Evolutionary conservation across 2,113 vertebrate genomes (phyloP), one percentile per base, ranked within the genome.

Genomic region (Carassius carassius): DNA sequence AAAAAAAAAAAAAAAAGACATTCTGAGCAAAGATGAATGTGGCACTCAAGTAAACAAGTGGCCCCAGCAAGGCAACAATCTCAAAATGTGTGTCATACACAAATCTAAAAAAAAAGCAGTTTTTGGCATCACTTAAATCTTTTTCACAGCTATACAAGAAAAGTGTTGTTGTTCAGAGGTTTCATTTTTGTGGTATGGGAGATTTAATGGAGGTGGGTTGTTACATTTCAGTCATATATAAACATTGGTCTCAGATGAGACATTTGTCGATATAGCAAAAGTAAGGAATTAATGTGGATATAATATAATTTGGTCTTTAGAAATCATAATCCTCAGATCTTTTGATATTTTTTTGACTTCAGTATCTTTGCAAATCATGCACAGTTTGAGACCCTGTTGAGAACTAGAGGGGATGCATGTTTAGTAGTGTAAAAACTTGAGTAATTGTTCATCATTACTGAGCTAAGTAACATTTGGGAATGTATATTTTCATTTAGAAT

Each of bases 41-140:
- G 72, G 70, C 41, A 21, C 82, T 76, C 41, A 76, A 65, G 35
- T 41, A 77, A 69, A 77, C 72, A 60, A 54, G 41, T 17, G 13
- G 62, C 4, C 37, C 37, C 78, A 47, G 25, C 60, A 77, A 77
- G 74, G 74, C 25, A 77, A 76, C n/a, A 6, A 21, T 56, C 29
- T 77, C 49, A 77, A 35, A 56, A 56, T 32, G 14, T 2, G 3
- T 32, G 25, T 56, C 74, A 56, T 35, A 35, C 25, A 60, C 11
- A 60, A 79, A 77, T 77, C 32, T 56, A n/a, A 32, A 54, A 44
- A 77, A 47, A 11, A 8, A 49, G 11, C 21, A 35, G 12, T 41
- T 10, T 60, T 8, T 79, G 35, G 77, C 13, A 47, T 25, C 58
- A 25, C 58, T 63, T 41, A 60, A 79, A 17, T 62, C 19, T 62